A percentile compares a stretch with the other conserved stretches of the same genome.
These are phyloP conservation scores for Melospiza georgiana DNA, from an alignment of 2,113 vertebrate genomes.

Conservation along the genomic window DNA sequence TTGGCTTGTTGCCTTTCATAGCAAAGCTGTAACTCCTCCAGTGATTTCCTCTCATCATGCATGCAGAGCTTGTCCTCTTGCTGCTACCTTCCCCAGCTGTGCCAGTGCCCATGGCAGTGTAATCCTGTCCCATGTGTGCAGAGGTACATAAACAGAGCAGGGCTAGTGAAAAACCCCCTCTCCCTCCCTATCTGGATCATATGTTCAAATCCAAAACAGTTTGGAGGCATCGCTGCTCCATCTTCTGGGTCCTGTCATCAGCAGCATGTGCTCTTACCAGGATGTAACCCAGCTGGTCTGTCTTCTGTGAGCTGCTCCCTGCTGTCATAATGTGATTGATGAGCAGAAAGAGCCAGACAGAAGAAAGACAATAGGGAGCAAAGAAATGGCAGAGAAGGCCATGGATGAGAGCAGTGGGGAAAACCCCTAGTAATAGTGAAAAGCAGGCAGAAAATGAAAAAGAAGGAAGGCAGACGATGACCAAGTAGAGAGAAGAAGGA, in stretches of 20 bases:
- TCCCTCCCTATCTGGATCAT: background rate
- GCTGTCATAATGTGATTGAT: background rate
- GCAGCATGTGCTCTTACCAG: background rate
- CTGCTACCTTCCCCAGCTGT: background rate
- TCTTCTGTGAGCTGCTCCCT: background rate
- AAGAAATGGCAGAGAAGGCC: background rate
- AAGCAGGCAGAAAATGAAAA: background rate
- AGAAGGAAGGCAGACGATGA: accelerated
- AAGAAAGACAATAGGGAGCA: background rate
- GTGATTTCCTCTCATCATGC: background rate
- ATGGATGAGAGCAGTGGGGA: background rate
- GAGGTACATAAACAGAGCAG: background rate
- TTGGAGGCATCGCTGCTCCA: background rate
- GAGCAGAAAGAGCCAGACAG: background rate
- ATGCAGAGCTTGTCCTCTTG: background rate
- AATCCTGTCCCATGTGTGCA: background rate
- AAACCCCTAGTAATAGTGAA: background rate
- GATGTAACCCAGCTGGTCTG: background rate
- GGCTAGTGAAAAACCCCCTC: background rate
- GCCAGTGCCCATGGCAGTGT: background rate
- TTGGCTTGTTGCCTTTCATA: background rate
- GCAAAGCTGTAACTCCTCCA: background rate
- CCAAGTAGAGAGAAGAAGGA: background rate
- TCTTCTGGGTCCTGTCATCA: background rate
- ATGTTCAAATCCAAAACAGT: background rate